phyloP scores from a whole-genome alignment of 2,113 vertebrate species.

The Neoarius graeffei region DNA sequence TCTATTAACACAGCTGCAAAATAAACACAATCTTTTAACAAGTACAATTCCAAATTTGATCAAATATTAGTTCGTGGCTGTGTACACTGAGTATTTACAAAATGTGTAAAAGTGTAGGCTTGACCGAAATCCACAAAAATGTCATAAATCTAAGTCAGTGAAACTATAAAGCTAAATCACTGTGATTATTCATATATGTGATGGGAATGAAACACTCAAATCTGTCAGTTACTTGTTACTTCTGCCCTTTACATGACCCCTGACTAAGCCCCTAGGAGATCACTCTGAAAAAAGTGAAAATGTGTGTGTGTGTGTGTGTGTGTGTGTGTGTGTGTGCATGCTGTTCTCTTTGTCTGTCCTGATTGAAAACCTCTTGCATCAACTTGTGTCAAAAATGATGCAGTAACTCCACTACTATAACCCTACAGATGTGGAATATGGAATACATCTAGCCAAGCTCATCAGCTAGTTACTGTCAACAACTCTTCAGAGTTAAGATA shows the following conservation, averaged over 20 bases:
- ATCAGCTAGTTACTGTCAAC: neutral
- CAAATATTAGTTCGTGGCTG: neutral
- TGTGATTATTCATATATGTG: conserved; percentile 20
- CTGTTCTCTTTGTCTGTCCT: conserved; percentile 26
- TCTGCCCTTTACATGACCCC: conserved; percentile 55
- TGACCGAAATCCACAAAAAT: conserved; percentile 20
- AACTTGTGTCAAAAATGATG: conserved; percentile 24
- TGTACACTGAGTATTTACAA: neutral
- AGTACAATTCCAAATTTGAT: neutral
- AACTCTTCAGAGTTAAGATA: neutral
- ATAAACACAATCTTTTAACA: conserved; percentile 7
- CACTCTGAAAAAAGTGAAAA: conserved; percentile 31
- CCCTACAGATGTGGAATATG: neutral
- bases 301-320: conserved; percentile 18
- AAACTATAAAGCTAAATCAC: conserved; percentile 26
- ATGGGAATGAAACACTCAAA: conserved; percentile 23
- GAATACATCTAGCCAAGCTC: neutral
- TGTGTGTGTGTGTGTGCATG: conserved; percentile 3
- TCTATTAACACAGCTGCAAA: conserved; percentile 12
- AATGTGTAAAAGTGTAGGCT: neutral
- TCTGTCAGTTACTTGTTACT: conserved; percentile 27
- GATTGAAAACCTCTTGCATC: conserved; percentile 12
- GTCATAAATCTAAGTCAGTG: neutral
- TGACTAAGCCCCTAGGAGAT: conserved; percentile 46
- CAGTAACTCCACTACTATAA: neutral